Evolutionary conservation across 2,113 vertebrate species (phyloP), one percentile per base, ranked within the genome.

Genomic region (Serinus canaria): DNA sequence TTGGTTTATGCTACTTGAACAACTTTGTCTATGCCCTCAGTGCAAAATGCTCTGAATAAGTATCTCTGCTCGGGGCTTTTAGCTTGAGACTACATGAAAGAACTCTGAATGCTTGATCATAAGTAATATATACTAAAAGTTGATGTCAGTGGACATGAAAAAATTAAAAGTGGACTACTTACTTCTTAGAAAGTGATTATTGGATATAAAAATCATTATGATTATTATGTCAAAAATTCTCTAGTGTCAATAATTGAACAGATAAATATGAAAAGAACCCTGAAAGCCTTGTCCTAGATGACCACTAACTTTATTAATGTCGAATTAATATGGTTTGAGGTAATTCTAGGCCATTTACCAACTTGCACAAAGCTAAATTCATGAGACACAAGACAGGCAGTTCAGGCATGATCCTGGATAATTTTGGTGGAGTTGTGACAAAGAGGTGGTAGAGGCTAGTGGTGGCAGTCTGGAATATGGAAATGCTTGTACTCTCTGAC

Each of bases 371-470:
- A 81, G 41, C 5, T 23, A 27, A 47, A 68, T 59, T 80, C 1
- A 28, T 17, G 33, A 53, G 10, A 64, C 14, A 13, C 15, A 37
- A 56, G 39, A 41, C 25, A 67, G 39, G 12, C 13, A 66, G 8
- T 33, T 47, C 24, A 73, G n/a, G 33, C 27, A 31, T 0, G 0
- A 60, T 68, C 19, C 31, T 0, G 2, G 8, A 8, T 20, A 25
- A 60, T 43, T 75, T 55, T 68, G 28, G 24, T 62, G 27, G 24
- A 72, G 27, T 60, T 10, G 1, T 39, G 82, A 10, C n/a, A 21
- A 0, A 21, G 49, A 93, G 17, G n/a, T 79, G 15, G 17, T 30
- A 79, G 52, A 47, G 70, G 20, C 10, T 62, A 30, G 13, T 5
- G 6, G 9, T 60, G 53, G 4, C 87, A 78, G 10, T 55, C 30